phyloP scores from a whole-genome alignment of 2,888 invertebrate species.

The Phoronis australis region DNA sequence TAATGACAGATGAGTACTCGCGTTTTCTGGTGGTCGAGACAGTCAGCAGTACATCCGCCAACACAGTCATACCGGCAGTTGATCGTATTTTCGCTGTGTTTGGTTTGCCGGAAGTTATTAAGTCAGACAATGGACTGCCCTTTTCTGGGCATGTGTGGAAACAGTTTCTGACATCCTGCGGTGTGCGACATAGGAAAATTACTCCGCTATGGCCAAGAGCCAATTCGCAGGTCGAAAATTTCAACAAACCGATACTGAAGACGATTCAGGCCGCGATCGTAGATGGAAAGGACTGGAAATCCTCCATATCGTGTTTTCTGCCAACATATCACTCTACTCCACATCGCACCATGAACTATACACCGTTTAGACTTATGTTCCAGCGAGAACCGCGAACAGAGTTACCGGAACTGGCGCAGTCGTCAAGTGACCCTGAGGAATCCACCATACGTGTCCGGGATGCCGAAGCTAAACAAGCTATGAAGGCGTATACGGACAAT shows the following conservation, averaged over 20 bases:
- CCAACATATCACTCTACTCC: conserved; percentile 9
- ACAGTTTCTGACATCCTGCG: neutral
- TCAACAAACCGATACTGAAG: conserved; percentile 5
- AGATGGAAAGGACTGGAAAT: conserved; percentile 9
- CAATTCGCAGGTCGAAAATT: conserved; percentile 3
- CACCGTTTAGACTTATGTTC: conserved; percentile 10
- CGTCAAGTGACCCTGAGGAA: too few species aligned
- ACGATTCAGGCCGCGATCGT: neutral
- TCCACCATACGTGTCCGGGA: too few species aligned
- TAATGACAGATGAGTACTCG: conserved; percentile 12
- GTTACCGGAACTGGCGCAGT: too few species aligned
- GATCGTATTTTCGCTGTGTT: conserved; percentile 10
- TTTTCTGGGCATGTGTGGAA: conserved; percentile 2
- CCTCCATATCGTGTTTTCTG: conserved; percentile 8
- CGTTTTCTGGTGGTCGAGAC: conserved; percentile 11
- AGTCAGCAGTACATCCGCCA: conserved; percentile 1
- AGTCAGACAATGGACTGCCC: conserved; percentile 11
- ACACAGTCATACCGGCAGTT: conserved; percentile 8
- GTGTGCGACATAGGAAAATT: conserved; percentile 3
- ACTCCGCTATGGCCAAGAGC: conserved; percentile 9
- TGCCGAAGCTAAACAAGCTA: too few species aligned
- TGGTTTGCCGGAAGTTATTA: conserved; percentile 5
- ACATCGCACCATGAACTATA: conserved; percentile 5
- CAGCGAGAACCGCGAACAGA: too few species aligned
- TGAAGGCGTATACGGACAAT: too few species aligned